These are phyloP conservation scores for Boloria selene DNA, from an alignment of 2,888 invertebrate species.

Conservation along the genomic window DNA sequence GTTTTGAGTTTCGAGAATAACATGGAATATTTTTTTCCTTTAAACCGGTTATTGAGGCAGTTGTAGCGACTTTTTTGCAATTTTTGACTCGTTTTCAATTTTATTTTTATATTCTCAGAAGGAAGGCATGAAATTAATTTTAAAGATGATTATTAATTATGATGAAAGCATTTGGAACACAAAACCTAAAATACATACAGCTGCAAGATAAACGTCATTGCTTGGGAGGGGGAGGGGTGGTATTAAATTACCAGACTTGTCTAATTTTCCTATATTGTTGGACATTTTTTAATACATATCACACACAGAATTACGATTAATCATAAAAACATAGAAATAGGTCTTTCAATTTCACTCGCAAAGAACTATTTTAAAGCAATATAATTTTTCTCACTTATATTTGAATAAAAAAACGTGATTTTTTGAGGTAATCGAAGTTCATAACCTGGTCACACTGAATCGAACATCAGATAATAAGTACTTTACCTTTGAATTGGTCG, in stretches of 20 bases:
- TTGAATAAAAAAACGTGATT: not conserved
- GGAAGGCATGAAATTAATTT: constrained; percentile 8
- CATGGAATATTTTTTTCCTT: constrained; percentile 53
- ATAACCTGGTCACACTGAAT: constrained; percentile 50
- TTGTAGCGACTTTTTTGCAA: constrained; percentile 7
- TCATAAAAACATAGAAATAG: no score
- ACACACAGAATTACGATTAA: not conserved
- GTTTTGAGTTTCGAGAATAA: constrained; percentile 74
- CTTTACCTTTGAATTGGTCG: constrained; percentile 52
- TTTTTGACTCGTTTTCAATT: constrained; percentile 17
- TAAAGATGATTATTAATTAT: constrained; percentile 26
- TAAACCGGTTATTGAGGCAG: constrained; percentile 20
- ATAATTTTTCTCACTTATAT: not conserved
- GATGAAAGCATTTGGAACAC: constrained; percentile 66
- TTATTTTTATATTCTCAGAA: constrained; percentile 2
- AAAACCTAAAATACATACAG: constrained; percentile 67
- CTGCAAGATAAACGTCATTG: constrained; percentile 52
- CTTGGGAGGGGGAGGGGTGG: constrained; percentile 46
- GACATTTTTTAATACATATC: constrained; percentile 6
- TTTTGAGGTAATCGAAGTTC: constrained; percentile 41
- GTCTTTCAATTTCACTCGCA: no score
- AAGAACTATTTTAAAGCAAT: no score
- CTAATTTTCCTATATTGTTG: constrained; percentile 40
- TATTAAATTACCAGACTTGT: constrained; percentile 54
- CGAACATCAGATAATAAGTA: constrained; percentile 57